phyloP scores from a whole-genome alignment of 2,113 vertebrate species.

The Dasypus novemcinctus region DNA sequence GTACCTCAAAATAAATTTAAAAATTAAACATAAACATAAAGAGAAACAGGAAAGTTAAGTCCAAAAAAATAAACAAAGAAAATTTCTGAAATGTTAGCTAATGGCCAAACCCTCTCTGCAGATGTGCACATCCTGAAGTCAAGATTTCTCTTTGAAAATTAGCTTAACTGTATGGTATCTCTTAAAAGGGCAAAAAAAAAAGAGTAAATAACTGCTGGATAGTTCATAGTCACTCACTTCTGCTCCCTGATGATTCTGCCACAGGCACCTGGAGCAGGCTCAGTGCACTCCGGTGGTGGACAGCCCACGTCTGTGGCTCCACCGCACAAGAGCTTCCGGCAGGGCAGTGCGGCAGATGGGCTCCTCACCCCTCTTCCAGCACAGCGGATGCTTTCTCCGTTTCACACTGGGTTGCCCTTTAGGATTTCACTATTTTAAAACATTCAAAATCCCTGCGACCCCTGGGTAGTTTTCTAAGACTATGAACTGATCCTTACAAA shows the following conservation, averaged over 20 bases:
- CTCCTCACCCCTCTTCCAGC: background rate
- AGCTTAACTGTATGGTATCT: background rate
- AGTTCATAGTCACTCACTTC: background rate
- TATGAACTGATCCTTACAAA: too few species aligned
- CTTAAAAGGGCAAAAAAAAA: background rate
- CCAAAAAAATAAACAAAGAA: background rate
- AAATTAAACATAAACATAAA: background rate
- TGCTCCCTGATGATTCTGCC: background rate
- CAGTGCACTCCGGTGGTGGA: too few species aligned
- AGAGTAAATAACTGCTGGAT: background rate
- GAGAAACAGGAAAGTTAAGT: background rate
- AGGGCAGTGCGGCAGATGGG: too few species aligned
- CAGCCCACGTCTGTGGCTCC: background rate
- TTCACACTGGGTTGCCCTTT: background rate
- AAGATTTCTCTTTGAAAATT: background rate
- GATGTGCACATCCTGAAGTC: background rate
- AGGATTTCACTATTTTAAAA: slow-evolving; percentile 11
- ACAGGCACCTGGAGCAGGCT: background rate
- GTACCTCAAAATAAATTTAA: background rate
- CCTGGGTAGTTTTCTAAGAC: background rate
- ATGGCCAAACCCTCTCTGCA: background rate
- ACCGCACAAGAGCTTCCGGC: fast-evolving
- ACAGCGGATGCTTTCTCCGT: background rate
- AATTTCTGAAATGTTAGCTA: background rate
- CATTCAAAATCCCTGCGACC: background rate